phyloP scores from a whole-genome alignment of 2,888 invertebrate species.

The Apantesis nais region DNA sequence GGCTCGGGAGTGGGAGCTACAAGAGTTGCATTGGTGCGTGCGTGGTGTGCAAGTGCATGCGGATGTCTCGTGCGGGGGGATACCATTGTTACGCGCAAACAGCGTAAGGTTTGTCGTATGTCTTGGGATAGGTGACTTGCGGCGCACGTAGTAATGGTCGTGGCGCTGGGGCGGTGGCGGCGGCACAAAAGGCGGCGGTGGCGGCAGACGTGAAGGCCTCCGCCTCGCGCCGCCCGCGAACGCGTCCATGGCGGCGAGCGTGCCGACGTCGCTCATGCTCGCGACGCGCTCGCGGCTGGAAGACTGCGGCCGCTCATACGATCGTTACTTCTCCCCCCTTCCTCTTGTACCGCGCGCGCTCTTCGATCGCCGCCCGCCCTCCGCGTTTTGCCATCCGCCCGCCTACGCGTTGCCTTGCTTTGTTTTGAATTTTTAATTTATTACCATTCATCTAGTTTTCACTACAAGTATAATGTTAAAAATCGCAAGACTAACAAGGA shows the following conservation, averaged over 20 bases:
- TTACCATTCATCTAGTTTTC: constrained; percentile 77
- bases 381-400: constrained; percentile 72
- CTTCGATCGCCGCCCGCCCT: constrained; percentile 83
- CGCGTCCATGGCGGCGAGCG: constrained; percentile 84
- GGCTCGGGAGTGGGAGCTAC: constrained; percentile 35
- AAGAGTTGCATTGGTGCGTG: constrained; percentile 29
- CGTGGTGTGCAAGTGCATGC: constrained; percentile 53
- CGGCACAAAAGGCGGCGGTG: constrained; percentile 81
- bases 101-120: constrained; percentile 77
- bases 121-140: constrained; percentile 80
- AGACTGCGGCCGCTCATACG: constrained; percentile 77
- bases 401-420: constrained; percentile 77
- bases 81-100: constrained; percentile 81
- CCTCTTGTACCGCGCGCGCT: constrained; percentile 77
- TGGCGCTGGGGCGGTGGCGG: constrained; percentile 80
- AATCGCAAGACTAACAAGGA: constrained; percentile 60
- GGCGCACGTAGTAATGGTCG: constrained; percentile 83
- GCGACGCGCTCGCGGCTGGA: constrained; percentile 82
- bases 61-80: constrained; percentile 54
- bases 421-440: constrained; percentile 85
- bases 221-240: constrained; percentile 84
- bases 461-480: constrained; percentile 63
- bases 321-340: constrained; percentile 72
- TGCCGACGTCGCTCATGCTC: constrained; percentile 85
- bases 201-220: constrained; percentile 78